Base-by-base conservation (phyloP, 2,888 invertebrate genomes). In the Nymphalis c-album region DNA sequence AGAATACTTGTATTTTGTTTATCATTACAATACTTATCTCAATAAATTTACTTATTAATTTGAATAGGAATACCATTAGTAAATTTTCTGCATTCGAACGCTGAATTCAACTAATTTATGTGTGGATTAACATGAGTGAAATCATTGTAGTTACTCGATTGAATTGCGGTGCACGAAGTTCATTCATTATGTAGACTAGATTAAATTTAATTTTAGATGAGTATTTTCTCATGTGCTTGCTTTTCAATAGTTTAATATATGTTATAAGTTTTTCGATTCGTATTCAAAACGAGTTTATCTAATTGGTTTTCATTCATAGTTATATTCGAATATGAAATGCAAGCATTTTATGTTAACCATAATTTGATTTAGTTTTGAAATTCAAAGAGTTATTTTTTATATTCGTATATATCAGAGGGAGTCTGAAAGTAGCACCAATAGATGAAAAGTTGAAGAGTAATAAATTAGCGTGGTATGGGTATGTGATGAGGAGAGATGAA, bases 71-170 rank as follows among this genome's bases (percentile, higher is more conserved):
- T 22, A 13, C 16, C 51, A 16, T 22, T 20, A 22, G 10, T 22
- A 51, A 20, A 51, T 51, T 51, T 51, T 22, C 22, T 16, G 13
- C 51, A 22, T 16, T 51, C 51, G 50, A 13, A 40, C 13, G 13
- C 50, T 7, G 20, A 20, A 51, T 20, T 13, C 50, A 13, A 51
- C 22, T 13, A 51, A 51, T 51, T 51, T 51, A 51, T 51, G 22
- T 20, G 13, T 51, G 26, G 51, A 51, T 51, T 51, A 51, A 51
- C 51, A 26, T 51, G 51, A 51, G 22, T 51, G 13, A 51, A 22
- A 51, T 51, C 51, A 40, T 40, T 40, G 51, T 51, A 22, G 51
- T 22, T 51, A 51, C 5, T 51, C 51, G 51, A 51, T 51, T 10
- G 51, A 51, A 51, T 51, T 22, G 22, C 51, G 22, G 4, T 22